A percentile compares a stretch with the other conserved stretches of the same genome.
phyloP scores from a whole-genome alignment of 2,113 vertebrate genomes.

The Carollia perspicillata region DNA sequence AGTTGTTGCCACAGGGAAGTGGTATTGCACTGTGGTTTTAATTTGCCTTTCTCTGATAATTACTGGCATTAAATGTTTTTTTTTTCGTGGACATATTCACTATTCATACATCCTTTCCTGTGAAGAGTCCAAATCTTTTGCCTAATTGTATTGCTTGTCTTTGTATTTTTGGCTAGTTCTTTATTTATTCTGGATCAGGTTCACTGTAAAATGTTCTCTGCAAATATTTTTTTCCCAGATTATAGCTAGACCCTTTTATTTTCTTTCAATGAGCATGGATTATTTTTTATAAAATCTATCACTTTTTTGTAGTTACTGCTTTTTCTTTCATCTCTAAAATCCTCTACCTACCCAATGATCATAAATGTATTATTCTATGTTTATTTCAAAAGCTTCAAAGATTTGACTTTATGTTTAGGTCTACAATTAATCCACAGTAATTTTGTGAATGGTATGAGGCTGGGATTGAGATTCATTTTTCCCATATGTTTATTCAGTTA shows the following conservation, averaged over 20 bases:
- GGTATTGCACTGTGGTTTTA: neutral
- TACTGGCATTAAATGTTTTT: neutral
- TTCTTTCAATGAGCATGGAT: neutral
- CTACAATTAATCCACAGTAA: neutral
- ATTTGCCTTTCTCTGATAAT: neutral
- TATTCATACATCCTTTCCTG: neutral
- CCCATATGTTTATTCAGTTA: neutral
- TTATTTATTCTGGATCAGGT: neutral
- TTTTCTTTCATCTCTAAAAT: neutral
- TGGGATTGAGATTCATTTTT: neutral
- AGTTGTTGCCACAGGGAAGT: neutral
- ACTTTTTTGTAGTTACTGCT: neutral
- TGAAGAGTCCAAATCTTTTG: neutral
- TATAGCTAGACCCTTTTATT: neutral
- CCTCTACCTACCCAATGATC: neutral
- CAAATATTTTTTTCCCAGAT: neutral
- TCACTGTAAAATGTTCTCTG: neutral
- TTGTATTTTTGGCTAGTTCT: neutral
- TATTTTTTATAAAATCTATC: neutral
- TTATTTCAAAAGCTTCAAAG: neutral
- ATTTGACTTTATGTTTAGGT: neutral
- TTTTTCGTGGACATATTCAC: neutral
- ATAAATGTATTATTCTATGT: neutral
- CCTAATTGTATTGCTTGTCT: neutral
- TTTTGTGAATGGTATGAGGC: neutral